phyloP scores from a whole-genome alignment of 2,113 vertebrate genomes.

The Pycnonotus jocosus region DNA sequence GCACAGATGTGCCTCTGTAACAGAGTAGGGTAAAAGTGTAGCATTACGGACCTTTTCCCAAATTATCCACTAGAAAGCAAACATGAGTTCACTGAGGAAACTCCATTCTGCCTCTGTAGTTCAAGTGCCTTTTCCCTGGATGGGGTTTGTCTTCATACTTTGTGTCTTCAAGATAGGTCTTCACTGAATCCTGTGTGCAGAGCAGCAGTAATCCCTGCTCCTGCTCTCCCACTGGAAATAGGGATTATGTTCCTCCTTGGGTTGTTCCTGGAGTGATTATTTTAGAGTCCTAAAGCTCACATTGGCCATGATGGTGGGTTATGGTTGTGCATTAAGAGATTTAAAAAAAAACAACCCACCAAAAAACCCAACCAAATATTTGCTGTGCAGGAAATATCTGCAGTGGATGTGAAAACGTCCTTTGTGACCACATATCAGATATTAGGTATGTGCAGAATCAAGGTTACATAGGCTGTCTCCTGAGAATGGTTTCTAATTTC shows the following conservation, averaged over 20 bases:
- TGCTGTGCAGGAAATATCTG: neutral
- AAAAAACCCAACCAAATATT: neutral
- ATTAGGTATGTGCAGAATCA: neutral
- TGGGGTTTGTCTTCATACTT: neutral
- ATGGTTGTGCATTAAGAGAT: neutral
- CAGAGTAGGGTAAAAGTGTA: neutral
- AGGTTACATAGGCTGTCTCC: neutral
- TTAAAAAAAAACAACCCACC: neutral
- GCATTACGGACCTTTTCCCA: neutral
- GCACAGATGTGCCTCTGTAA: neutral
- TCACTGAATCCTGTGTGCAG: neutral
- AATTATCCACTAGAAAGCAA: neutral
- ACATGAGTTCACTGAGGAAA: neutral
- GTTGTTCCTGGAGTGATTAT: neutral
- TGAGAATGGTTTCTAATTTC: neutral
- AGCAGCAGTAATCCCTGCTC: neutral
- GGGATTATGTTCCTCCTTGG: neutral
- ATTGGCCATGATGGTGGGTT: neutral
- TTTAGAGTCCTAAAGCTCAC: neutral
- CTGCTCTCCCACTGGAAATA: neutral
- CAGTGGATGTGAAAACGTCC: neutral
- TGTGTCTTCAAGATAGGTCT: neutral
- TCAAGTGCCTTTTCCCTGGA: neutral
- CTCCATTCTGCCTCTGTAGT: neutral
- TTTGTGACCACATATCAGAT: neutral